Evolutionary conservation across 2,888 invertebrate species (phyloP), one percentile per base, ranked within the genome.

Genomic region (Cepaea hortensis): DNA sequence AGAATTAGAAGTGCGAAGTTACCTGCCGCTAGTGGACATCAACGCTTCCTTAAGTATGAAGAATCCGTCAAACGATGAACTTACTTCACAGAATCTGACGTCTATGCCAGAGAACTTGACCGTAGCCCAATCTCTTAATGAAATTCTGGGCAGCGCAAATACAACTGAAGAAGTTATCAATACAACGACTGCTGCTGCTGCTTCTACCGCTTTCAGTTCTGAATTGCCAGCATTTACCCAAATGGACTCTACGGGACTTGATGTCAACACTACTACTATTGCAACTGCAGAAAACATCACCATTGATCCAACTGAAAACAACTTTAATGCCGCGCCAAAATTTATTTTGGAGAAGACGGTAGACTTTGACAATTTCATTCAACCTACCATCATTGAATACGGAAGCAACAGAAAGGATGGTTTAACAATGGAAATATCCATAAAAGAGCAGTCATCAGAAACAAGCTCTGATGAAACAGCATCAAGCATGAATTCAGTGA

Each of bases 301-400:
- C 0, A 3, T 15, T 55, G 55, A 55, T 6, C 35, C 18, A 81
- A 65, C 5, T 48, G 3, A 3, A 18, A 48, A 50, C 68, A 81
- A 11, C 35, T 9, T 35, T 79, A 35, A 23, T 13, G 3, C 7
- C 11, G 9, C 50, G 1, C 23, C 77, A 11, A 55, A 46, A 35
- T 23, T 23, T 13, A 61, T 13, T 9, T 18, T 15, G 15, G 20
- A 55, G 55, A 72, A 73, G 35, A 62, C 62, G 11, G 23, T 62
- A 35, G 1, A 79, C 62, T 62, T 35, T 15, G 55, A 46, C 62
- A 9, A 79, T 18, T 70, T 82, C n/a, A 82, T 73, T 3, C 4
- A 72, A 61, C 82, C 82, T 50, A 72, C 23, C 55, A 35, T n/a
- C 13, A 35, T 82, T 15, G 61, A 73, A n/a, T 82, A 72, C 23